A percentile compares a stretch with the other conserved stretches of the same genome.
phyloP scores from a whole-genome alignment of 2,113 vertebrate genomes.

The Pachycephala philippinensis region DNA sequence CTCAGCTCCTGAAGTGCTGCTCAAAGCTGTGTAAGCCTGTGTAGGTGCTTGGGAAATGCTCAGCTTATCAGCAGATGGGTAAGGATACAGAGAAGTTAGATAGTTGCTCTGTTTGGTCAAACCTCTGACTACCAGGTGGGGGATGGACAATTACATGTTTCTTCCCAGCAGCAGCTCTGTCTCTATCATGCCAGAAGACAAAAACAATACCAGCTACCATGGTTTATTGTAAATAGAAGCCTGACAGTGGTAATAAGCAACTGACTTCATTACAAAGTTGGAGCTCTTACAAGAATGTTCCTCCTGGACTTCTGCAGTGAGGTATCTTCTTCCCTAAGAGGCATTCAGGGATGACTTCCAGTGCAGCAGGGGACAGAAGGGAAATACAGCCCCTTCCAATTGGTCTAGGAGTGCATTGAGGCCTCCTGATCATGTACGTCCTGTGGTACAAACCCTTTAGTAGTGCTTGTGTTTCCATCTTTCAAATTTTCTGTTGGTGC shows the following conservation, averaged over 20 bases:
- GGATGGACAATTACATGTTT: background rate
- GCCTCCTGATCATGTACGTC: background rate
- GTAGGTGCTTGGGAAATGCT: background rate
- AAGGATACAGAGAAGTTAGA: background rate
- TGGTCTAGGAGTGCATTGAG: background rate
- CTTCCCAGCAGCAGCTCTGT: background rate
- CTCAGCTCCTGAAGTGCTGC: background rate
- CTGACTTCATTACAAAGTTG: background rate
- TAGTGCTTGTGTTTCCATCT: background rate
- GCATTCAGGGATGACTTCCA: background rate
- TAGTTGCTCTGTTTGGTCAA: background rate
- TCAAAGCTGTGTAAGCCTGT: fast-evolving
- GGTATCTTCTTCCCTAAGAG: background rate
- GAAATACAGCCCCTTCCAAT: background rate
- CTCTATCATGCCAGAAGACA: background rate
- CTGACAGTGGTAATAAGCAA: background rate
- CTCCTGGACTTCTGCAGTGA: background rate
- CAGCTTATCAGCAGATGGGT: fast-evolving
- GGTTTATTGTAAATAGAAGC: background rate
- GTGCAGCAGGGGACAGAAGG: background rate
- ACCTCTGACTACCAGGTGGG: background rate
- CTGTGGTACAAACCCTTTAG: background rate
- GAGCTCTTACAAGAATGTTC: background rate
- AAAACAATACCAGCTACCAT: background rate
- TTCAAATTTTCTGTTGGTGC: background rate